Conservation (phyloP, 2,888 invertebrate genomes). For the Ommatoiulus sabulosus region DNA sequence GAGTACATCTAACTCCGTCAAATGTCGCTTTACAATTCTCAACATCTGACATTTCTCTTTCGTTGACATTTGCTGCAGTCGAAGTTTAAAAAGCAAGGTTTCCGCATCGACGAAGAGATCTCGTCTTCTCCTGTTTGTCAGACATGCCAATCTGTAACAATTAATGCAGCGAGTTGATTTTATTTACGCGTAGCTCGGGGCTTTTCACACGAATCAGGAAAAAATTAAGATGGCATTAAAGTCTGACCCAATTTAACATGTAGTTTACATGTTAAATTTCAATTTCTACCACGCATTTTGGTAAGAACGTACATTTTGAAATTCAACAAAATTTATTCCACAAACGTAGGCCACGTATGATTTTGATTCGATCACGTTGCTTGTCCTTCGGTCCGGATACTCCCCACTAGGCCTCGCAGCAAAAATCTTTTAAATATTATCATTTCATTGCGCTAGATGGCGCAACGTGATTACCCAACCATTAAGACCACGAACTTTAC, state of each 20-base stretch:
- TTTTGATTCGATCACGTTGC: no score
- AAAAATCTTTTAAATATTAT: no score
- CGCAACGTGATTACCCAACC: no score
- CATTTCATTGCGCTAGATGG: no score
- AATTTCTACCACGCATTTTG: no score
- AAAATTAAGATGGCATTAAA: no score
- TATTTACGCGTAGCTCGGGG: neutral
- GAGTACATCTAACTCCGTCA: neutral
- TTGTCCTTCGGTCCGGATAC: no score
- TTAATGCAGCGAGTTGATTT: neutral
- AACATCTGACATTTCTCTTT: neutral
- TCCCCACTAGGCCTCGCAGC: no score
- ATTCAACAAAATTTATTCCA: neutral
- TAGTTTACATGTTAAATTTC: neutral
- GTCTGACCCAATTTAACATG: neutral
- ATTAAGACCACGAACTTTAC: no score
- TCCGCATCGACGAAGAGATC: neutral
- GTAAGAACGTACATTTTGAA: neutral
- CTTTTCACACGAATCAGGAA: no score
- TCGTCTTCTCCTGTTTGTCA: neutral
- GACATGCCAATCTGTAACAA: neutral
- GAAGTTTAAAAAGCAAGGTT: conserved; percentile 33
- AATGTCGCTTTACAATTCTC: neutral
- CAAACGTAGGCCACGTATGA: no score
- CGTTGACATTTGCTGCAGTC: conserved; percentile 35